Percentiles rank a stretch among this genome's conserved stretches.
These are phyloP conservation scores for Apodemia duryi DNA, from an alignment of 2,888 invertebrate genomes.

Conservation along the genomic window DNA sequence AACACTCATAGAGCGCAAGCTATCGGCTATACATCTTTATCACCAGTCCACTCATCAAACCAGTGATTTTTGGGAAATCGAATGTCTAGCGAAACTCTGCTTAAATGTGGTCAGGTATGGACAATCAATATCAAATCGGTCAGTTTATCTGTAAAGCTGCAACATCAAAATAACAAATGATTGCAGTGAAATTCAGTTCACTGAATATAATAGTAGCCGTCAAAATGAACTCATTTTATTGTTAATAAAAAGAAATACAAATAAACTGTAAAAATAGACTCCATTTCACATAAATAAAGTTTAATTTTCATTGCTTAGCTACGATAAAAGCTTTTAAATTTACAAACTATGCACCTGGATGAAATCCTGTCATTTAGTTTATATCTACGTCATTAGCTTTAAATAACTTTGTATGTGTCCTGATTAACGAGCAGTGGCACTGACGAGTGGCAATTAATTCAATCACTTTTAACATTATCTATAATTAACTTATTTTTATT, in stretches of 20 bases:
- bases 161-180: constrained; percentile 4
- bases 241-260: not conserved
- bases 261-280: not conserved
- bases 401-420: constrained; percentile 20
- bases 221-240: not conserved
- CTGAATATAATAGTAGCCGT: constrained; percentile 14
- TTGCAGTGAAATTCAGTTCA: constrained; percentile 14
- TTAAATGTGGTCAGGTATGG: no score
- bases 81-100: no score
- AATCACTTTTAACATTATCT: constrained; percentile 2
- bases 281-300: not conserved
- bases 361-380: constrained; percentile 29
- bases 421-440: constrained; percentile 4
- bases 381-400: constrained; percentile 30
- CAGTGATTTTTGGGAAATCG: no score
- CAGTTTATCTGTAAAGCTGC: not conserved
- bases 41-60: no score
- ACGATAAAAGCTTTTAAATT: constrained; percentile 3
- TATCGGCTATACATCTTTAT: no score
- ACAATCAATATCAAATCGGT: no score
- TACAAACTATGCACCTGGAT: not conserved
- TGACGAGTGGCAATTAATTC: not conserved
- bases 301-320: not conserved
- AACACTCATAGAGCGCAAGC: no score
- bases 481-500: not conserved